Evolutionary conservation across 1,140 invertebrate genomes (phyloP).

Genomic region (Temnothorax nylanderi): DNA sequence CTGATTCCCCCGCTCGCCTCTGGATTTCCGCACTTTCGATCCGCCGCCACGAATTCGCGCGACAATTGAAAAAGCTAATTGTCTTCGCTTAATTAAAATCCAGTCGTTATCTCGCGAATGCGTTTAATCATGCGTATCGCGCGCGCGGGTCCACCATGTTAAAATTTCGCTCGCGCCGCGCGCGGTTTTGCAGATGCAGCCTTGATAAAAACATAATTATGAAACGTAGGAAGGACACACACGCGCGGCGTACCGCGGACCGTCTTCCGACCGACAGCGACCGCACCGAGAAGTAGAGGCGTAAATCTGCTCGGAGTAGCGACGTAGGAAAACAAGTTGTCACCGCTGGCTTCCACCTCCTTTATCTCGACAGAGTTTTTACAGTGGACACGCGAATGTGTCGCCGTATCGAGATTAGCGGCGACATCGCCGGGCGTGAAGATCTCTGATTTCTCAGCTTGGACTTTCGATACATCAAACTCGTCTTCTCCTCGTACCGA

Average conservation of each 20-base stretch:
- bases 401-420: constrained; percentile 40
- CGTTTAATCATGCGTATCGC: constrained; percentile 56
- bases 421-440: constrained; percentile 12
- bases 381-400: constrained; percentile 38
- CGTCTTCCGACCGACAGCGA: constrained; percentile 39
- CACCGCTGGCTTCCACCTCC: constrained; percentile 30
- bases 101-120: constrained; percentile 52
- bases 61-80: constrained; percentile 63
- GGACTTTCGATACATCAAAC: constrained; percentile 28
- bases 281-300: constrained; percentile 14
- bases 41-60: constrained; percentile 43
- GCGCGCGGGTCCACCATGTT: constrained; percentile 8
- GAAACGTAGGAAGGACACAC: constrained; percentile 38
- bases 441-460: constrained; percentile 24
- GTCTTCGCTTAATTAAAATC: constrained; percentile 62
- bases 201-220: constrained; percentile 59
- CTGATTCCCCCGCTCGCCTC: not conserved
- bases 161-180: constrained; percentile 40
- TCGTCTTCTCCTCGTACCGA: not conserved
- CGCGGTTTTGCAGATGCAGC: constrained; percentile 42
- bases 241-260: not conserved
- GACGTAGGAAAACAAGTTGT: constrained; percentile 60
- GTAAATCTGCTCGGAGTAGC: constrained; percentile 42
- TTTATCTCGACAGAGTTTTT: constrained; percentile 56
- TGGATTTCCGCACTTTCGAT: constrained; percentile 43